A percentile compares a stretch with the other conserved stretches of the same genome.
Conservation (phyloP, 2,888 invertebrate species). For the Drosophila rubida region DNA sequence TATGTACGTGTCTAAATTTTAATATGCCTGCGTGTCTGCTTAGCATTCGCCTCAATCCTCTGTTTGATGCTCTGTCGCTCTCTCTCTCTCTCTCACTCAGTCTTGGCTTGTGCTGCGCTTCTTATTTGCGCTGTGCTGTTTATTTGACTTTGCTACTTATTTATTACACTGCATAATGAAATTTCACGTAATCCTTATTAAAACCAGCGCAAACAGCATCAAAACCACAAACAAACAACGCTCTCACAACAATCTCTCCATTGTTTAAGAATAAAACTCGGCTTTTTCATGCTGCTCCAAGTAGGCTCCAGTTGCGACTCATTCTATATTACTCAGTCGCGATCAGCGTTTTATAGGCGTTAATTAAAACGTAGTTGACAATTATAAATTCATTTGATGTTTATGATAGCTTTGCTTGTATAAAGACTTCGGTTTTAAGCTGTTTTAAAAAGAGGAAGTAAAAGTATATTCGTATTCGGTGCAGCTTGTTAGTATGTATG, state of each 20-base stretch:
- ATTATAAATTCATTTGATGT: no score
- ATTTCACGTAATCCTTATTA: slow-evolving; percentile 72
- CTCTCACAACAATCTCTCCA: background rate
- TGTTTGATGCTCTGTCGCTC: slow-evolving; percentile 2
- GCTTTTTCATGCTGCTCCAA: background rate
- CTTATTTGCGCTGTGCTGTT: slow-evolving; percentile 19
- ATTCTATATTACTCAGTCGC: no score
- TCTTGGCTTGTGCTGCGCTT: background rate
- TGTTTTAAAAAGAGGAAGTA: no score
- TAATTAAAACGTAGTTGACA: no score
- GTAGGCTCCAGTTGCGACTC: no score
- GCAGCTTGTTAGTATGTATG: background rate
- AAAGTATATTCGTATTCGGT: no score
- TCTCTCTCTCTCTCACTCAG: background rate
- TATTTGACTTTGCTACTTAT: slow-evolving; percentile 72
- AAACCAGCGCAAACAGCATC: slow-evolving; percentile 24
- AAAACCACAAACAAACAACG: slow-evolving; percentile 3
- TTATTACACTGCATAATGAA: slow-evolving; percentile 71
- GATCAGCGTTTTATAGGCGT: no score
- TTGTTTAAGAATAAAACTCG: slow-evolving; percentile 23
- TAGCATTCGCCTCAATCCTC: slow-evolving; percentile 53
- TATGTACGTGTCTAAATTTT: slow-evolving; percentile 77
- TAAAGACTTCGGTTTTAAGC: no score
- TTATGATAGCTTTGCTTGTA: no score
- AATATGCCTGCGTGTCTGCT: slow-evolving; percentile 69